Evolutionary conservation across 2,888 invertebrate species (phyloP).

Genomic region (Malachius bipustulatus): DNA sequence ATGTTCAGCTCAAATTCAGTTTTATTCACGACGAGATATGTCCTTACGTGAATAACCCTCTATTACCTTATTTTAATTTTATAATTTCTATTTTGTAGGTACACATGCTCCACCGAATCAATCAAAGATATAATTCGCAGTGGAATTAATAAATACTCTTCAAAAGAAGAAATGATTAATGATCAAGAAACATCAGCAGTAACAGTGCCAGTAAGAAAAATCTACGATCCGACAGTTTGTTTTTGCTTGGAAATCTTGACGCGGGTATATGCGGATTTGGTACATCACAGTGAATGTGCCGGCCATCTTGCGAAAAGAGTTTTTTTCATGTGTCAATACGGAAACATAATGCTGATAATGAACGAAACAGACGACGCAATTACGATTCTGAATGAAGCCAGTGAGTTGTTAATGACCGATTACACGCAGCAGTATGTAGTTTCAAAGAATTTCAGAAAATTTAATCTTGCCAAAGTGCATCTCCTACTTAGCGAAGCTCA

Average conservation of each 20-base stretch:
- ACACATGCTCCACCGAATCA: conserved; percentile 10
- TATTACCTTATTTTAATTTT: too few species aligned
- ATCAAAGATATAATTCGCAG: conserved; percentile 8
- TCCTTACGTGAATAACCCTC: too few species aligned
- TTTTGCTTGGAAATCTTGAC: conserved; percentile 25
- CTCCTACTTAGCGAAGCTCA: conserved; percentile 21
- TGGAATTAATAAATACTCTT: conserved; percentile 2
- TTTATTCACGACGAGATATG: too few species aligned
- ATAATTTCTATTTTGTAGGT: too few species aligned
- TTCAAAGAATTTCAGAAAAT: conserved; percentile 7
- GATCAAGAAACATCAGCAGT: neutral
- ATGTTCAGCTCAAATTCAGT: too few species aligned
- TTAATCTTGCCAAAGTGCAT: conserved; percentile 8
- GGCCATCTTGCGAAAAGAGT: conserved; percentile 24
- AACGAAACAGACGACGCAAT: conserved; percentile 29
- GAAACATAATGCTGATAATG: conserved; percentile 27
- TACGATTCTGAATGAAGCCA: conserved; percentile 23
- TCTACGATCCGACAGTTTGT: conserved; percentile 24
- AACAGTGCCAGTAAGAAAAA: conserved; percentile 15
- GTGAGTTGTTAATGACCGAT: conserved; percentile 20
- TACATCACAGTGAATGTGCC: conserved; percentile 21
- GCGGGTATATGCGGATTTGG: conserved; percentile 20
- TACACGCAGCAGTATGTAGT: conserved; percentile 14
- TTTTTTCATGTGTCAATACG: conserved; percentile 30
- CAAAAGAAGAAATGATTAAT: conserved; percentile 14